Evolutionary conservation across 2,888 invertebrate genomes (phyloP).

Genomic region (Pemphredon lugubris): DNA sequence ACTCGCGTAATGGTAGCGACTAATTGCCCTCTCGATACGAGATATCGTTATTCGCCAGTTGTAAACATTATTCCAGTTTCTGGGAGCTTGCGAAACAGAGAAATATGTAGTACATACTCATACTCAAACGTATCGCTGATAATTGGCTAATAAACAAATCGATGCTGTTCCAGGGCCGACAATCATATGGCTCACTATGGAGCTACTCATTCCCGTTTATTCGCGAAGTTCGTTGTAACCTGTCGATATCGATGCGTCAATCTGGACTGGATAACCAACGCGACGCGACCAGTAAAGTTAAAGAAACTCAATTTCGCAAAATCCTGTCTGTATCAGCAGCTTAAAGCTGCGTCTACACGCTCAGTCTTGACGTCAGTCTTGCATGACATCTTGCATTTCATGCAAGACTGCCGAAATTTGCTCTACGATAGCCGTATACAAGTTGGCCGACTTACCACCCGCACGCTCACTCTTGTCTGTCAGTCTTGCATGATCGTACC

Average conservation of each 20-base stretch:
- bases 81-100: background rate
- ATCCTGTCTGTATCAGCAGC: too few relatives aligned
- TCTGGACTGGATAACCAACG: too few relatives aligned
- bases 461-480: too few relatives aligned
- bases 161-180: background rate
- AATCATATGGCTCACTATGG: background rate
- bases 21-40: conserved; percentile 3
- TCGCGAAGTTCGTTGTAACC: background rate
- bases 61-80: background rate
- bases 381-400: too few relatives aligned
- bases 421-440: too few relatives aligned
- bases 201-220: background rate
- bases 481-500: too few relatives aligned
- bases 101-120: background rate
- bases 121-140: background rate
- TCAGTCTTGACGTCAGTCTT: too few relatives aligned
- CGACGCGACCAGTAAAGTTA: too few relatives aligned
- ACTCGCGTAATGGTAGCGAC: background rate
- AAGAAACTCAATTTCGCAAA: too few relatives aligned
- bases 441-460: too few relatives aligned
- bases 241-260: background rate
- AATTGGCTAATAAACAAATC: background rate
- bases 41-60: background rate
- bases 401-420: too few relatives aligned
- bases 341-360: too few relatives aligned